Conservation (phyloP, 2,888 invertebrate genomes). For the Timandra comae region DNA sequence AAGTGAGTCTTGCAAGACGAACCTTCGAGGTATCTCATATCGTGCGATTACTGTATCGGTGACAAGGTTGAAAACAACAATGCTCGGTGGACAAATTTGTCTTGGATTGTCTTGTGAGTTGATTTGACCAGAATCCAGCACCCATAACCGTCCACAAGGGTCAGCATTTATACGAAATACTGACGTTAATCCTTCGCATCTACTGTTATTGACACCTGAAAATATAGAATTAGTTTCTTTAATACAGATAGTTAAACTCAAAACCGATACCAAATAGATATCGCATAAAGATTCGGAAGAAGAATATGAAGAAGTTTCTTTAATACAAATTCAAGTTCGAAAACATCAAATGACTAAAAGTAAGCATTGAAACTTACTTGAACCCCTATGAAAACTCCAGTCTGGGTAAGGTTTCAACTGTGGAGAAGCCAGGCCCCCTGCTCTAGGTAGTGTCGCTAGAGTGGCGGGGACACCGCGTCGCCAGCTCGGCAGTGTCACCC, state of each 20-base stretch:
- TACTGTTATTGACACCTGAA: conserved; percentile 42
- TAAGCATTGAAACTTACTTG: too few species aligned
- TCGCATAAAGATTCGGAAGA: too few species aligned
- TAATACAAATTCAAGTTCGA: too few species aligned
- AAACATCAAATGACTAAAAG: too few species aligned
- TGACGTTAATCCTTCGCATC: conserved; percentile 83
- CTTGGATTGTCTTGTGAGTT: conserved; percentile 79
- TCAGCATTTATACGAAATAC: conserved; percentile 86
- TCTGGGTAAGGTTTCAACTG: conserved; percentile 84
- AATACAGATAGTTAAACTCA: too few species aligned
- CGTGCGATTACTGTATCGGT: conserved; percentile 79
- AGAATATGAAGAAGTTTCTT: too few species aligned
- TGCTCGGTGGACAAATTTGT: conserved; percentile 84
- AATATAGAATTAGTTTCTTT: conserved; percentile 9
- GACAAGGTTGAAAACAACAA: conserved; percentile 82
- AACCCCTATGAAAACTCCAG: conserved; percentile 80
- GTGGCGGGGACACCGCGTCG: conserved; percentile 85
- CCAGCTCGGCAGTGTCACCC: conserved; percentile 87
- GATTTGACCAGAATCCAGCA: conserved; percentile 87
- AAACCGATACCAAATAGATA: too few species aligned
- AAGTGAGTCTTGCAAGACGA: conserved; percentile 80
- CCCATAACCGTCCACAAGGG: conserved; percentile 86
- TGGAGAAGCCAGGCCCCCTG: conserved; percentile 75
- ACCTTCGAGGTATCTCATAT: conserved; percentile 80
- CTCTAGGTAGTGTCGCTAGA: conserved; percentile 79